These are phyloP conservation scores for Aramus guarauna DNA, from an alignment of 2,113 vertebrate genomes.

Conservation along the genomic window DNA sequence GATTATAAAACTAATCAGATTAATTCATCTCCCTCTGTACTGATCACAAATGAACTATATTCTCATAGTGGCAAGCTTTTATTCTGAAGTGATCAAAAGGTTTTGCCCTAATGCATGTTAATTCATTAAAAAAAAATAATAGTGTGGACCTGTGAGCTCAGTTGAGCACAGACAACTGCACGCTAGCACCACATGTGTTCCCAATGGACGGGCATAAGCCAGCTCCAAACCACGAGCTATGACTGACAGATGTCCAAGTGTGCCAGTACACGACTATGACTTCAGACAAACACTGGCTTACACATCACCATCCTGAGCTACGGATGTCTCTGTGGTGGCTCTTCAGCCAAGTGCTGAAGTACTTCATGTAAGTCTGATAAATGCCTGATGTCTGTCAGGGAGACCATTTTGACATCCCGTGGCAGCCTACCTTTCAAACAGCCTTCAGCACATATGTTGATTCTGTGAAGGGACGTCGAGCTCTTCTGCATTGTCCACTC, in stretches of 20 bases:
- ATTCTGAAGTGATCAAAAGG: not conserved
- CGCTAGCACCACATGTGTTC: fast-evolving
- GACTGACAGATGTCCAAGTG: not conserved
- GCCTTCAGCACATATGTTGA: not conserved
- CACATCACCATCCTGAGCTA: not conserved
- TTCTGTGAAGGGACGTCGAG: not conserved
- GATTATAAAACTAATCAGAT: not conserved
- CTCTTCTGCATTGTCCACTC: not conserved
- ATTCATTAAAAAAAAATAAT: not conserved
- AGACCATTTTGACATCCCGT: not conserved
- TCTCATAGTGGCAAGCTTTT: not conserved
- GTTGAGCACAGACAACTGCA: not conserved
- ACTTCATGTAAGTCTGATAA: not conserved
- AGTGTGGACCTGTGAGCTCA: not conserved
- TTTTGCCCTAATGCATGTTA: not conserved
- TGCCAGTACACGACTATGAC: not conserved
- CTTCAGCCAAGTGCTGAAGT: not conserved
- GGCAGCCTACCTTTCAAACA: not conserved
- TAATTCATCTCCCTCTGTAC: not conserved
- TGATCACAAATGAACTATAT: not conserved
- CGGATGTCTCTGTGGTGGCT: fast-evolving
- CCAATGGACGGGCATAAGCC: not conserved
- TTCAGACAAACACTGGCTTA: not conserved
- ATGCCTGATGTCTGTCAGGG: not conserved
- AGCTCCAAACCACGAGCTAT: not conserved